These are phyloP conservation scores for Martes martes DNA, from an alignment of 2,113 vertebrate genomes.

Conservation along the genomic window DNA sequence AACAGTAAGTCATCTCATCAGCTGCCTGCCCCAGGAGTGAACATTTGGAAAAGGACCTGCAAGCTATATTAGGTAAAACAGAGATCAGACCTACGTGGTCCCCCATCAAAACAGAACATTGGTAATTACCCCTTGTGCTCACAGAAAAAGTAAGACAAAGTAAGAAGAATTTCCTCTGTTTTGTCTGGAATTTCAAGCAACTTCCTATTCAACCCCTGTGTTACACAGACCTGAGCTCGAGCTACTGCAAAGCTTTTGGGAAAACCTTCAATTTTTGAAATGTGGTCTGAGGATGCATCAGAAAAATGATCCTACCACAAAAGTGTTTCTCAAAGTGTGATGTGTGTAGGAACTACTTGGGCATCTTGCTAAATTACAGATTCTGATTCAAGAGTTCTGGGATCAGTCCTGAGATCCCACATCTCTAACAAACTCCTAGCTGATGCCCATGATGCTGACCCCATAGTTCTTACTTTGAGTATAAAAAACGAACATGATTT, in stretches of 20 bases:
- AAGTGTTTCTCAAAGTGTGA: not conserved
- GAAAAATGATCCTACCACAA: not conserved
- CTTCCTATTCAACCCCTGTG: not conserved
- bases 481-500: not conserved
- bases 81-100: not conserved
- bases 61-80: not conserved
- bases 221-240: not conserved
- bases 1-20: not conserved
- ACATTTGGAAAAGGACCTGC: not conserved
- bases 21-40: not conserved
- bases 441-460: not conserved
- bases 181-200: not conserved
- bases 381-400: not conserved
- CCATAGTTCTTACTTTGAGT: not conserved
- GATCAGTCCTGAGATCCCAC: not conserved
- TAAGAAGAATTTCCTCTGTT: not conserved
- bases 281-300: not conserved
- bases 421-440: not conserved
- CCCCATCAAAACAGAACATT: not conserved
- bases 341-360: fast-evolving
- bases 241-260: not conserved
- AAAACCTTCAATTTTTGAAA: not conserved
- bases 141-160: not conserved
- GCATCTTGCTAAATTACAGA: not conserved
- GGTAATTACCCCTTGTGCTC: not conserved